phyloP scores from a whole-genome alignment of 2,888 invertebrate species.

The Phengaris arion region DNA sequence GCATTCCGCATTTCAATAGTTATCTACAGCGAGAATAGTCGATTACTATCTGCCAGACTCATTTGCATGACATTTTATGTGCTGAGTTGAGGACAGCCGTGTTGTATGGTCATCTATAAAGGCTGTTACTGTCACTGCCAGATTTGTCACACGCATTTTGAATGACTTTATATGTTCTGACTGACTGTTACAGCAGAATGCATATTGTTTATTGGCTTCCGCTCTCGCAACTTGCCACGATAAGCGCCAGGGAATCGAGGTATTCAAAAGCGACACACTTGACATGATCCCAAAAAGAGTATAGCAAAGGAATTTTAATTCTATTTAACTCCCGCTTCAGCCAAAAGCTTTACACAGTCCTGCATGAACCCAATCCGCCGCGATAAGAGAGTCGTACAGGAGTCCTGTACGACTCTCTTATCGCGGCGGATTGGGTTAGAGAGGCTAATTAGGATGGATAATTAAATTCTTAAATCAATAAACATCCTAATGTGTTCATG shows the following conservation, averaged over 20 bases:
- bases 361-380: no score
- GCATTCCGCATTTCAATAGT: conserved; percentile 14
- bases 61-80: conserved; percentile 11
- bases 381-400: no score
- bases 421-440: not conserved
- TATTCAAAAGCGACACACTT: not conserved
- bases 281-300: not conserved
- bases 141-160: not conserved
- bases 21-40: conserved; percentile 7
- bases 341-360: no score
- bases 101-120: conserved; percentile 1
- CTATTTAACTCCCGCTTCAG: not conserved
- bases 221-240: not conserved
- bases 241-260: not conserved
- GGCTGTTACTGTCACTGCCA: conserved; percentile 13
- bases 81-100: not conserved
- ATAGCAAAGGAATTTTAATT: not conserved
- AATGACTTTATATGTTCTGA: not conserved
- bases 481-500: not conserved
- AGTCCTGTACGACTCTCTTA: not conserved
- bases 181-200: not conserved
- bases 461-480: not conserved
- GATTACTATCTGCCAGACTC: conserved; percentile 13
- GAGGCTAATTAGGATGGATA: not conserved
- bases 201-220: conserved; percentile 2